Conservation (phyloP, 1,140 invertebrate genomes). For the Rhynchophorus ferrugineus region DNA sequence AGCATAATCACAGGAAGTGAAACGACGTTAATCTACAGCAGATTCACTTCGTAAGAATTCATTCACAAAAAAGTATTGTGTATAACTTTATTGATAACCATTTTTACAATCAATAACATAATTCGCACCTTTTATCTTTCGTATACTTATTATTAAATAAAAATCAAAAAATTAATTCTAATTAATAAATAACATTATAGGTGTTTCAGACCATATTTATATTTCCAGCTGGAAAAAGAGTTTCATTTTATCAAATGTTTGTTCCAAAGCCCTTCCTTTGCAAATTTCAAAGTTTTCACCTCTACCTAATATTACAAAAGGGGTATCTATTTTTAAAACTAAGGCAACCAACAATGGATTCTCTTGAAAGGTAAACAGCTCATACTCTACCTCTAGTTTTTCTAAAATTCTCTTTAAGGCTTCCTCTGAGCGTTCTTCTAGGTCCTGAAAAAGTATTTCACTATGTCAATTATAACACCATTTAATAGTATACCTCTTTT, state of each 20-base stretch:
- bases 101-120: no score
- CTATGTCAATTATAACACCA: no score
- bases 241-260: slow-evolving; percentile 20
- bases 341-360: slow-evolving; percentile 19
- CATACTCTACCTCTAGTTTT: slow-evolving; percentile 23
- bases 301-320: slow-evolving; percentile 24
- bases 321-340: slow-evolving; percentile 24
- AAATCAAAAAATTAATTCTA: no score
- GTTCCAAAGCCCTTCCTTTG: slow-evolving; percentile 9
- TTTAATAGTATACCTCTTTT: slow-evolving; percentile 14
- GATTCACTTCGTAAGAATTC: no score
- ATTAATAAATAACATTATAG: no score
- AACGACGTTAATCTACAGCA: no score
- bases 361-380: slow-evolving; percentile 20
- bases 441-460: slow-evolving; percentile 26
- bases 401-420: slow-evolving; percentile 23
- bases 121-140: no score
- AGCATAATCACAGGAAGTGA: no score
- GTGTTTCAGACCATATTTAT: slow-evolving; percentile 3
- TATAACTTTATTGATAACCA: no score
- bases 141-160: no score
- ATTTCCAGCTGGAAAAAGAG: slow-evolving; percentile 14
- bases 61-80: no score
- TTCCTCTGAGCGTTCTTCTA: slow-evolving; percentile 19
- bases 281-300: slow-evolving; percentile 20